These are phyloP conservation scores for Eupithecia abbreviata DNA, from an alignment of 2,888 invertebrate species.

Conservation along the genomic window DNA sequence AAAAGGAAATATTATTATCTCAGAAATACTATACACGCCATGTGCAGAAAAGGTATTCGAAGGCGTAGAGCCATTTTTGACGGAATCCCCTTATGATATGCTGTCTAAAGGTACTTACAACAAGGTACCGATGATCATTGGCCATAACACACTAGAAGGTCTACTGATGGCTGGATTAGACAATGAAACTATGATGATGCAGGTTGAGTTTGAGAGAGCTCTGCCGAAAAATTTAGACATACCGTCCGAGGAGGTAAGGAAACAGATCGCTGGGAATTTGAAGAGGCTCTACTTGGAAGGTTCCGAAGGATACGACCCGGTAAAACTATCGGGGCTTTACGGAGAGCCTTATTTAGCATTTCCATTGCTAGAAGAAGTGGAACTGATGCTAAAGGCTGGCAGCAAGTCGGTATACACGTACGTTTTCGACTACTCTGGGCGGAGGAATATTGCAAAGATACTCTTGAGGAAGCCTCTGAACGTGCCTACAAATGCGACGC, in stretches of 20 bases:
- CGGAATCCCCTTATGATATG: constrained; percentile 60
- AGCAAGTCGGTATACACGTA: constrained; percentile 64
- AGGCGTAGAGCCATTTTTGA: constrained; percentile 70
- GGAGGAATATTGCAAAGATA: constrained; percentile 59
- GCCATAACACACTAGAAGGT: constrained; percentile 66
- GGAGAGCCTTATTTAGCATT: constrained; percentile 61
- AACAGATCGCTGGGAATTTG: constrained; percentile 55
- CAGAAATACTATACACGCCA: constrained; percentile 66
- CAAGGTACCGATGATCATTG: constrained; percentile 71
- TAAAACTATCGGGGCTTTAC: constrained; percentile 61
- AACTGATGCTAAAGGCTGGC: constrained; percentile 56
- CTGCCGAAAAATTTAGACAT: constrained; percentile 68
- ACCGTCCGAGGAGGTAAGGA: constrained; percentile 49
- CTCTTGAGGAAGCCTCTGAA: constrained; percentile 46
- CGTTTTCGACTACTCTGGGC: constrained; percentile 62
- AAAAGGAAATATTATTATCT: constrained; percentile 57
- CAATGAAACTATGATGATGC: constrained; percentile 57
- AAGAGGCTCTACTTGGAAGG: constrained; percentile 68
- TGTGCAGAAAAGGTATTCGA: constrained; percentile 65
- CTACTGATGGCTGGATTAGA: constrained; percentile 61
- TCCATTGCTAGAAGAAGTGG: constrained; percentile 62
- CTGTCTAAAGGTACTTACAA: constrained; percentile 61
- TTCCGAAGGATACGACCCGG: constrained; percentile 50
- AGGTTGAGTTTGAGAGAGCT: constrained; percentile 59
- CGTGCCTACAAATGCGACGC: constrained; percentile 60